These are phyloP conservation scores for Napeogenes inachia DNA, from an alignment of 2,888 invertebrate species.

Conservation along the genomic window DNA sequence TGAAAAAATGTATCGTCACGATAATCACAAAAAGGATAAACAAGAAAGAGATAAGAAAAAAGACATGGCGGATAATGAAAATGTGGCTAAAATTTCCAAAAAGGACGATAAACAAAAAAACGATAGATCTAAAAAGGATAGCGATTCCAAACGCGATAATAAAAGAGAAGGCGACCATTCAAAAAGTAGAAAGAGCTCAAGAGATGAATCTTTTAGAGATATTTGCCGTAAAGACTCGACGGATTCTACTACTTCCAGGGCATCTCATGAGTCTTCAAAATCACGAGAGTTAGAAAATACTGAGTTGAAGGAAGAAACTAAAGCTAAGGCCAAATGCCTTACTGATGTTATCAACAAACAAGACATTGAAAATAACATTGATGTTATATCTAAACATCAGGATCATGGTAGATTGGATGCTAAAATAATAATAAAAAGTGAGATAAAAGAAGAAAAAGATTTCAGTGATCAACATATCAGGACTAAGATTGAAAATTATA, in stretches of 20 bases:
- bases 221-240: conserved; percentile 71
- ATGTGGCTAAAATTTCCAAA: conserved; percentile 39
- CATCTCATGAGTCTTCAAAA: conserved; percentile 66
- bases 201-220: conserved; percentile 65
- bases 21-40: conserved; percentile 71
- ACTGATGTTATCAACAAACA: conserved; percentile 71
- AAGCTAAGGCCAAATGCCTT: conserved; percentile 52
- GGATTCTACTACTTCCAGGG: conserved; percentile 67
- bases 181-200: conserved; percentile 64
- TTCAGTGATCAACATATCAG: conserved; percentile 37
- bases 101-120: conserved; percentile 73
- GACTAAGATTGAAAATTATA: conserved; percentile 45
- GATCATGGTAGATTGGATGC: conserved; percentile 41
- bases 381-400: conserved; percentile 38
- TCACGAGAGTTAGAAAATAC: conserved; percentile 56
- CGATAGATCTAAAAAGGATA: conserved; percentile 61
- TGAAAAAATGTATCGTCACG: conserved; percentile 63
- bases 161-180: conserved; percentile 62
- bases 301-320: conserved; percentile 61
- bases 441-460: conserved; percentile 71
- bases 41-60: conserved; percentile 60
- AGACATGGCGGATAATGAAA: conserved; percentile 50
- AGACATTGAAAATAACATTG: conserved; percentile 63
- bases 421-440: conserved; percentile 51
- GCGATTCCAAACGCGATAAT: conserved; percentile 59